Evolutionary conservation across 1,140 invertebrate genomes (phyloP).

Genomic region (Heliconius nattereri): DNA sequence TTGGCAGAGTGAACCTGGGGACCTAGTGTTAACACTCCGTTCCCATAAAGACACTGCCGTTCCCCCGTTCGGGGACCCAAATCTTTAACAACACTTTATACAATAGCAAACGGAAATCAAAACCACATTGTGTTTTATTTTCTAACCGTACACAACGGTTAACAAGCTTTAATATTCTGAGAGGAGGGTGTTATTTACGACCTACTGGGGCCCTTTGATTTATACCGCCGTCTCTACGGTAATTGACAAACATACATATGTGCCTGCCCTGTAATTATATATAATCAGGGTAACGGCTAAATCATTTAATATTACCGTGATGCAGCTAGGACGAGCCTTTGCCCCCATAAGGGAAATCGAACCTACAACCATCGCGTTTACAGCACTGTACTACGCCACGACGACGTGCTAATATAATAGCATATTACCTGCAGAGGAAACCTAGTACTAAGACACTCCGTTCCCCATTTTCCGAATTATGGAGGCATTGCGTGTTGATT

Average conservation of each 20-base stretch:
- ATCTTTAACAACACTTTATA: no score
- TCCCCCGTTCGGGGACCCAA: background rate
- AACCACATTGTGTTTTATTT: background rate
- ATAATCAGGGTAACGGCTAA: background rate
- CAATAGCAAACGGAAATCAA: background rate
- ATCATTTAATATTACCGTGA: background rate
- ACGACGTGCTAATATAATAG: no score
- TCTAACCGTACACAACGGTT: conserved; percentile 17
- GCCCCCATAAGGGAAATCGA: no score
- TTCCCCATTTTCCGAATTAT: no score
- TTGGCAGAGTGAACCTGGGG: no score
- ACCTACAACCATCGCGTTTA: no score
- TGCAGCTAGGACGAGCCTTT: no score
- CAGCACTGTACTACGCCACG: no score
- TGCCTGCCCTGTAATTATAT: background rate
- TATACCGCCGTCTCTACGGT: conserved; percentile 21
- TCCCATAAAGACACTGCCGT: no score
- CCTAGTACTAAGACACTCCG: no score
- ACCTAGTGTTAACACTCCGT: background rate
- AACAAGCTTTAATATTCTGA: conserved; percentile 35
- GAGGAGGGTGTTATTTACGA: conserved; percentile 38
- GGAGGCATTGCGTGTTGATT: no score
- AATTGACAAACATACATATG: conserved; percentile 23
- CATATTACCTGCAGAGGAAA: no score
- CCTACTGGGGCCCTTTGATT: conserved; percentile 33